A percentile compares a stretch with the other conserved stretches of the same genome.
Conservation (phyloP, 2,888 invertebrate species). For the Aleiodes alternator region DNA sequence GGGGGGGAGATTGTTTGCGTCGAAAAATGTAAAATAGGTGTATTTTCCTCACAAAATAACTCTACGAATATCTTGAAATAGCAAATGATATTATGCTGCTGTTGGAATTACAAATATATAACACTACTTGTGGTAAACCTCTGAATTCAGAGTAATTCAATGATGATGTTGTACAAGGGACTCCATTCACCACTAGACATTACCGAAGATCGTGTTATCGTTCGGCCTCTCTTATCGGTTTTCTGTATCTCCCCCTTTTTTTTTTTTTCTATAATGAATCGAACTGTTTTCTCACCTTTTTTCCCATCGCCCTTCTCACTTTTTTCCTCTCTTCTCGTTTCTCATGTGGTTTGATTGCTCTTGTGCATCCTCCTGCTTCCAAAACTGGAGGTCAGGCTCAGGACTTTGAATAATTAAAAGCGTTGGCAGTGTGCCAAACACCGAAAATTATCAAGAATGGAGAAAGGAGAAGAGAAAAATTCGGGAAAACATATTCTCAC, state of each 20-base stretch:
- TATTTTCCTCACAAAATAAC: too few relatives aligned
- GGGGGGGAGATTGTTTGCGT: too few relatives aligned
- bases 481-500: background rate
- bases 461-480: background rate
- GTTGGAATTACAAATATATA: too few relatives aligned
- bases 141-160: background rate
- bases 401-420: conserved; percentile 56
- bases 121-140: too few relatives aligned
- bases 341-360: conserved; percentile 6
- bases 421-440: conserved; percentile 19
- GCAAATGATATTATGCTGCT: too few relatives aligned
- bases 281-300: background rate
- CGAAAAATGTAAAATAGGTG: too few relatives aligned
- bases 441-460: background rate
- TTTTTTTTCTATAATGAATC: conserved; percentile 19
- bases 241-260: background rate
- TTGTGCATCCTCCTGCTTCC: conserved; percentile 1
- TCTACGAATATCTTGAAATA: too few relatives aligned
- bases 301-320: background rate
- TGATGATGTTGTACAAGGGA: background rate
- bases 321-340: background rate
- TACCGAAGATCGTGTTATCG: background rate
- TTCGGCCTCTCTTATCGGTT: conserved; percentile 1
- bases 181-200: background rate
- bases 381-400: conserved; percentile 9